A percentile compares a stretch with the other conserved stretches of the same genome.
phyloP scores from a whole-genome alignment of 2,797 vertebrate genomes.

The Anabacerthia variegaticeps region DNA sequence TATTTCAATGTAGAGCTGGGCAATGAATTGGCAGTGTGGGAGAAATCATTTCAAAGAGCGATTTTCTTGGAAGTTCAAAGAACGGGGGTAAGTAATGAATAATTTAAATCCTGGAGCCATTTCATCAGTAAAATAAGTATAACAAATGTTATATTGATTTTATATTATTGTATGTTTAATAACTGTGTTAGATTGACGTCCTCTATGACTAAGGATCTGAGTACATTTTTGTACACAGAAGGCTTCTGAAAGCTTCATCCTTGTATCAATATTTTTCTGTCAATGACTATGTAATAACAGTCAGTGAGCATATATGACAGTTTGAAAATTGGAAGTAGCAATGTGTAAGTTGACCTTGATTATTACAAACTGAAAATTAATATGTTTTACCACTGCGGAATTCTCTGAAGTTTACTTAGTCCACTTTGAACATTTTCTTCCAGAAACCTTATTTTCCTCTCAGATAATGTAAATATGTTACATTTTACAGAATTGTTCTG shows the following conservation, averaged over 20 bases:
- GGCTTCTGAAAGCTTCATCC: neutral
- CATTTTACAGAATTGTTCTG: neutral
- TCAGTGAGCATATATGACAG: neutral
- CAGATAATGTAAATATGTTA: neutral
- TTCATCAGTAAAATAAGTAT: neutral
- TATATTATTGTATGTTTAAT: neutral
- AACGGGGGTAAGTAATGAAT: conserved; percentile 82
- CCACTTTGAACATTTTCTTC: neutral
- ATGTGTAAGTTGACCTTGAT: neutral
- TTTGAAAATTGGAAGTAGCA: neutral
- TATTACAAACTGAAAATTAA: neutral
- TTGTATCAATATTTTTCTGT: neutral
- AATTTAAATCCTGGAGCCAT: neutral
- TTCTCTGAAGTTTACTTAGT: neutral
- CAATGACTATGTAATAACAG: neutral
- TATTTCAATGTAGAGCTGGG: conserved; percentile 89
- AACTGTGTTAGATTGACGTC: neutral
- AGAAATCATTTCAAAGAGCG: conserved; percentile 91
- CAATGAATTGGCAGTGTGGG: conserved; percentile 87
- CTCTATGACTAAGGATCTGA: neutral
- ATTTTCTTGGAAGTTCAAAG: conserved; percentile 92
- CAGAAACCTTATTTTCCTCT: neutral
- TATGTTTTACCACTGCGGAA: neutral
- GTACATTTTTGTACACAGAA: neutral
- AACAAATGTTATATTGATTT: neutral